Conservation (phyloP, 2,113 vertebrate species). For the Malurus melanocephalus region DNA sequence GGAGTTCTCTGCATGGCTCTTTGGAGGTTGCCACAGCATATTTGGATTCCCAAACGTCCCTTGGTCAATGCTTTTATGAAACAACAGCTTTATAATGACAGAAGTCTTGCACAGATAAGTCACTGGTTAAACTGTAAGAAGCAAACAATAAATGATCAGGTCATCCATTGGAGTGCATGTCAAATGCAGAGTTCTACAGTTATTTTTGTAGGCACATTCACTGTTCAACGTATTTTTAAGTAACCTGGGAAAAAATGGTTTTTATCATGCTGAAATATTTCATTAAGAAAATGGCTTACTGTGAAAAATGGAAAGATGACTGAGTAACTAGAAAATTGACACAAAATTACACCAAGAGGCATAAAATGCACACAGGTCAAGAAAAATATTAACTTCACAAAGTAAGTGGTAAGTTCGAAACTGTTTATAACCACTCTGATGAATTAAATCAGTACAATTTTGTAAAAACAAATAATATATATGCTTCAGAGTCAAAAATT, state of each 20-base stretch:
- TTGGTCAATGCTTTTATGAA: neutral
- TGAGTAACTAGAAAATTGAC: neutral
- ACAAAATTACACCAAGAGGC: neutral
- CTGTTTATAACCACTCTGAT: neutral
- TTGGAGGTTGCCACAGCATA: neutral
- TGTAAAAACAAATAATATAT: neutral
- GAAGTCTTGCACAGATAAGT: neutral
- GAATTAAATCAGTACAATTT: neutral
- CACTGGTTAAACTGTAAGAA: neutral
- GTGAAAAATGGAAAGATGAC: neutral
- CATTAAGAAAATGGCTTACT: neutral
- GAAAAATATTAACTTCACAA: neutral
- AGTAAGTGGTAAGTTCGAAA: neutral
- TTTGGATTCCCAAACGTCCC: neutral
- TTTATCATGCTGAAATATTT: neutral
- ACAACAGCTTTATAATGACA: neutral
- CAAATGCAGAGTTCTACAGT: neutral
- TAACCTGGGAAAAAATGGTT: neutral
- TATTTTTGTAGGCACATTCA: neutral
- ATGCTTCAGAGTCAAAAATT: neutral
- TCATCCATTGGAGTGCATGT: neutral
- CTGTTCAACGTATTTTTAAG: neutral
- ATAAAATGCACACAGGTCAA: neutral
- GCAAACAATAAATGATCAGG: neutral
- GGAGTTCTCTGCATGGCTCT: neutral